phyloP scores from a whole-genome alignment of 2,797 vertebrate genomes.

The Gallinago solitaria region DNA sequence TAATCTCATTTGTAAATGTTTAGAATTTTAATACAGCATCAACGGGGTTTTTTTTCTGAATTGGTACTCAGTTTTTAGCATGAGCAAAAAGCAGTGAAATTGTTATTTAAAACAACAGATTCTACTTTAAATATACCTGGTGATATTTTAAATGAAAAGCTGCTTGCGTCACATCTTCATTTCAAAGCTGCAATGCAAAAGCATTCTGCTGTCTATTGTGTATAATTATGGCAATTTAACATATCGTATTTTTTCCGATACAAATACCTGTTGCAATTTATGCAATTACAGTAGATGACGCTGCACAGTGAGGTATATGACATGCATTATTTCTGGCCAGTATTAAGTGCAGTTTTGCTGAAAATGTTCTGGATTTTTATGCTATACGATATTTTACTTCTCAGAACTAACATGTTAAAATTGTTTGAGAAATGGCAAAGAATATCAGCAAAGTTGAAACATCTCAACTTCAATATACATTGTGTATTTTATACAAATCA shows the following conservation, averaged over 20 bases:
- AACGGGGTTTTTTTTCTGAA: background rate
- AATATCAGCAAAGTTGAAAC: background rate
- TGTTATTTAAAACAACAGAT: background rate
- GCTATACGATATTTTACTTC: background rate
- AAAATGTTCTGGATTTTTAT: background rate
- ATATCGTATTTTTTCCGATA: background rate
- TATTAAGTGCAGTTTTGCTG: background rate
- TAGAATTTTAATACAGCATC: background rate
- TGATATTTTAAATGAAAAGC: background rate
- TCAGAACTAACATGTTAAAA: background rate
- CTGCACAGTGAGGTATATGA: background rate
- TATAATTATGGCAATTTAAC: background rate
- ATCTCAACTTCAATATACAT: background rate
- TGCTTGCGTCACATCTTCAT: background rate
- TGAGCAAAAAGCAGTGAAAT: background rate
- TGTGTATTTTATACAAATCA: background rate
- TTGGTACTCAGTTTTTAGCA: background rate
- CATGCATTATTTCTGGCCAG: background rate
- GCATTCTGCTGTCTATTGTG: background rate
- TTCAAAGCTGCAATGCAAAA: background rate
- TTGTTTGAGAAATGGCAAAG: background rate
- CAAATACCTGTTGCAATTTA: background rate
- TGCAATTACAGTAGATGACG: background rate
- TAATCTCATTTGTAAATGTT: background rate
- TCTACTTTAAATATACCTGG: background rate